These are phyloP conservation scores for Julus scanicus DNA, from an alignment of 2,888 invertebrate genomes.

Conservation along the genomic window DNA sequence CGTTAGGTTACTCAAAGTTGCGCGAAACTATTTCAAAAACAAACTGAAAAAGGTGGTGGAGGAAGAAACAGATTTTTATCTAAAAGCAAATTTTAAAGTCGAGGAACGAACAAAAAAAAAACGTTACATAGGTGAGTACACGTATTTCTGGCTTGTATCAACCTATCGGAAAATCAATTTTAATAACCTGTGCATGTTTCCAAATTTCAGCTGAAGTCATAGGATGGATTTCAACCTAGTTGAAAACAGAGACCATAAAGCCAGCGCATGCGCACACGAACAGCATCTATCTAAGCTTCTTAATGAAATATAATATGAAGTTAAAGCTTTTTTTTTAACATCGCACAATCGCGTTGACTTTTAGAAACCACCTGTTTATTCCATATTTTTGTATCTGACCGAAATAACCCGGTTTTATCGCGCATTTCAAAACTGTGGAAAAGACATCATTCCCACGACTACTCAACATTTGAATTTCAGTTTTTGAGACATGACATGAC, in stretches of 20 bases:
- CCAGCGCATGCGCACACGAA: too few species aligned
- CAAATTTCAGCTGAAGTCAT: too few species aligned
- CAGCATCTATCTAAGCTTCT: too few species aligned
- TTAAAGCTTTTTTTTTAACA: too few species aligned
- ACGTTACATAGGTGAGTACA: too few species aligned
- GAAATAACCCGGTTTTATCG: neutral
- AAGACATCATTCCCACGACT: constrained; percentile 19
- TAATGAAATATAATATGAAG: neutral
- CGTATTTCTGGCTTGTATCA: too few species aligned
- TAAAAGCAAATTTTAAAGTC: neutral
- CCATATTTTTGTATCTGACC: neutral
- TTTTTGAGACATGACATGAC: neutral
- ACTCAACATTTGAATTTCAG: neutral
- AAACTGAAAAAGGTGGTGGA: neutral
- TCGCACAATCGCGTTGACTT: neutral
- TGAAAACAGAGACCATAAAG: too few species aligned
- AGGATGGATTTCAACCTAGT: too few species aligned
- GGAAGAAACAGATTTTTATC: neutral
- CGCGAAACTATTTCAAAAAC: neutral
- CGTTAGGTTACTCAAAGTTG: neutral
- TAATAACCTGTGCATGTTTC: too few species aligned
- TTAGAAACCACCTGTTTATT: neutral
- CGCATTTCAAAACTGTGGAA: neutral
- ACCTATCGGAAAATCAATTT: too few species aligned
- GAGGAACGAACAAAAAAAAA: neutral